phyloP scores from a whole-genome alignment of 2,113 vertebrate genomes.

The Danionella cerebrum region DNA sequence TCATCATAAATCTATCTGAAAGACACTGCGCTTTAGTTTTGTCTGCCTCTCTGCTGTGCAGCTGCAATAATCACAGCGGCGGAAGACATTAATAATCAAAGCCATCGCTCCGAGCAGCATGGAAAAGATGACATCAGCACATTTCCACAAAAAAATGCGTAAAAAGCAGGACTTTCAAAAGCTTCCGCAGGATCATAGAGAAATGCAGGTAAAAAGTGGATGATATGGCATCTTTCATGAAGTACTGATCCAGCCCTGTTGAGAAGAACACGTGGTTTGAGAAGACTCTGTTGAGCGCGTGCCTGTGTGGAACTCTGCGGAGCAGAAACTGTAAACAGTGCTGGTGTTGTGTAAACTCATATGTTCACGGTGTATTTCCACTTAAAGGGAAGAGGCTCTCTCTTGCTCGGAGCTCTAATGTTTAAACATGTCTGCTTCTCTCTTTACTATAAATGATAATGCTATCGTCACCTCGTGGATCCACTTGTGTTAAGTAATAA shows the following conservation, averaged over 20 bases:
- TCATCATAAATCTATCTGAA: not conserved
- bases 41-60: not conserved
- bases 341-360: not conserved
- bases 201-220: not conserved
- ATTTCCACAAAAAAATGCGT: conserved; percentile 33
- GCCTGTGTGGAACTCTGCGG: not conserved
- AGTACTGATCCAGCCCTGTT: too few species aligned
- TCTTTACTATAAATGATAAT: not conserved
- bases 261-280: too few species aligned
- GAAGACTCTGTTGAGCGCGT: too few species aligned
- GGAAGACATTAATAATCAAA: conserved; percentile 37
- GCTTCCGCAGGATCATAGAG: not conserved
- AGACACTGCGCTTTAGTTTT: not conserved
- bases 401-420: not conserved
- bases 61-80: conserved; percentile 16
- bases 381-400: not conserved
- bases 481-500: conserved; percentile 82
- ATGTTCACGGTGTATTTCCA: conserved; percentile 2
- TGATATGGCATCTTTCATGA: too few species aligned
- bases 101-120: conserved; percentile 9
- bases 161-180: conserved; percentile 8
- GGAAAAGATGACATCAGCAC: conserved; percentile 32
- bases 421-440: not conserved
- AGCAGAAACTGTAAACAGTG: not conserved
- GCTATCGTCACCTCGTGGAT: conserved; percentile 69